phyloP scores from a whole-genome alignment of 2,888 invertebrate species.

The Zaprionus obscuricornis region DNA sequence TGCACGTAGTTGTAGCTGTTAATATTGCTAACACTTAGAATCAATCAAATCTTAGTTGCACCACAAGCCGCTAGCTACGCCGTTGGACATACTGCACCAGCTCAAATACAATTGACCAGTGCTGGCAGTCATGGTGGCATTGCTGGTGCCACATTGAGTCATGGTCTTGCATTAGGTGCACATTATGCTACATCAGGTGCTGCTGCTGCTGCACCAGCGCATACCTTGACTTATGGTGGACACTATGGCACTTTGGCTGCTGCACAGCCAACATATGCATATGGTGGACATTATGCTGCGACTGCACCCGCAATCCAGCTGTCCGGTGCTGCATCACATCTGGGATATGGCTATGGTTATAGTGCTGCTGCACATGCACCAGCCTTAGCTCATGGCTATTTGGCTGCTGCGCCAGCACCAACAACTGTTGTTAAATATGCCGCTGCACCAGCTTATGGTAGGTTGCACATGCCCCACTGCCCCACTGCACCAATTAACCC shows the following conservation, averaged over 20 bases:
- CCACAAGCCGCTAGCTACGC: slow-evolving; percentile 55
- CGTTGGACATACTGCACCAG: slow-evolving; percentile 70
- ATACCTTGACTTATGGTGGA: slow-evolving; percentile 42
- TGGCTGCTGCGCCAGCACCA: slow-evolving; percentile 63
- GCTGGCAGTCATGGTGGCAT: slow-evolving; percentile 33
- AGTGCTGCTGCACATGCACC: slow-evolving; percentile 49
- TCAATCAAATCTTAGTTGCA: slow-evolving; percentile 43
- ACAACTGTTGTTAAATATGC: slow-evolving; percentile 70
- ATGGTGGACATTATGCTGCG: slow-evolving; percentile 41
- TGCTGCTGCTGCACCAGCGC: slow-evolving; percentile 39
- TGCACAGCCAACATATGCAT: slow-evolving; percentile 17
- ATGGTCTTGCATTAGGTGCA: slow-evolving; percentile 48
- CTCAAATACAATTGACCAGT: slow-evolving; percentile 54
- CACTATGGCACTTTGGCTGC: slow-evolving; percentile 53
- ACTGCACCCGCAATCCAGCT: slow-evolving; percentile 49
- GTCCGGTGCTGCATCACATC: slow-evolving; percentile 30
- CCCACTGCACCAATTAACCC: slow-evolving; percentile 80
- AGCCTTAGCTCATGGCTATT: slow-evolving; percentile 57
- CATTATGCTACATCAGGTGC: no score
- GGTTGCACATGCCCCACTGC: slow-evolving; percentile 41
- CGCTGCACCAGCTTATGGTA: slow-evolving; percentile 80
- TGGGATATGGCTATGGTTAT: slow-evolving; percentile 56
- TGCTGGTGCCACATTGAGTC: no score
- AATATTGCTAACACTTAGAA: slow-evolving; percentile 37
- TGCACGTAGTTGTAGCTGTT: slow-evolving; percentile 62